A percentile compares a stretch with the other conserved stretches of the same genome.
Evolutionary conservation across 2,888 invertebrate genomes (phyloP).

Genomic region (Leptinotarsa tumamoca): DNA sequence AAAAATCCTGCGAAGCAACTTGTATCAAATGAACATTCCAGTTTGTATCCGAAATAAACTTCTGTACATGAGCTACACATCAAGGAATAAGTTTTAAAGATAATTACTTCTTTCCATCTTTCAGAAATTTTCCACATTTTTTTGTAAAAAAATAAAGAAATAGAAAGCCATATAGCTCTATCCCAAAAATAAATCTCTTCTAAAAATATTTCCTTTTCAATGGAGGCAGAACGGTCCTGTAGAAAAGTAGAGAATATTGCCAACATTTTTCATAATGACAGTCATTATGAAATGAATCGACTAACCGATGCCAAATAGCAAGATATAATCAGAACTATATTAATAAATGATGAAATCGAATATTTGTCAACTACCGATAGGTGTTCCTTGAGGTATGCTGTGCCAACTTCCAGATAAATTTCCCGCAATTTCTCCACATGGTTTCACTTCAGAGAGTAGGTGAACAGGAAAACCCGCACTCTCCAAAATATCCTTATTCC

Average conservation of each 20-base stretch:
- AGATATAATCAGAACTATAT: not conserved
- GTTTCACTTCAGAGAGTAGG: conserved; percentile 76
- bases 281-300: not conserved
- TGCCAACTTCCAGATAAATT: conserved; percentile 76
- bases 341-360: not conserved
- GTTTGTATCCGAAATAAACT: too few species aligned
- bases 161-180: too few species aligned
- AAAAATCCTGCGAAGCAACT: too few species aligned
- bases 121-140: too few species aligned
- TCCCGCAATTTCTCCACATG: conserved; percentile 77
- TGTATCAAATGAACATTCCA: too few species aligned
- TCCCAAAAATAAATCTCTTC: too few species aligned
- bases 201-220: too few species aligned
- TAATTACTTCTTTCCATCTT: too few species aligned
- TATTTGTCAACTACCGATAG: conserved; percentile 69
- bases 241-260: not conserved
- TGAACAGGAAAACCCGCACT: conserved; percentile 77
- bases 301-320: not conserved
- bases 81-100: too few species aligned
- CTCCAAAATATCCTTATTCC: conserved; percentile 78
- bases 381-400: conserved; percentile 80
- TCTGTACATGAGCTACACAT: too few species aligned
- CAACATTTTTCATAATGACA: not conserved
- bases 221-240: not conserved
- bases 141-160: too few species aligned